Percentiles rank a stretch among this genome's conserved stretches.
Evolutionary conservation across 1,140 invertebrate species (phyloP).

Genomic region (Drosophila sturtevanti): DNA sequence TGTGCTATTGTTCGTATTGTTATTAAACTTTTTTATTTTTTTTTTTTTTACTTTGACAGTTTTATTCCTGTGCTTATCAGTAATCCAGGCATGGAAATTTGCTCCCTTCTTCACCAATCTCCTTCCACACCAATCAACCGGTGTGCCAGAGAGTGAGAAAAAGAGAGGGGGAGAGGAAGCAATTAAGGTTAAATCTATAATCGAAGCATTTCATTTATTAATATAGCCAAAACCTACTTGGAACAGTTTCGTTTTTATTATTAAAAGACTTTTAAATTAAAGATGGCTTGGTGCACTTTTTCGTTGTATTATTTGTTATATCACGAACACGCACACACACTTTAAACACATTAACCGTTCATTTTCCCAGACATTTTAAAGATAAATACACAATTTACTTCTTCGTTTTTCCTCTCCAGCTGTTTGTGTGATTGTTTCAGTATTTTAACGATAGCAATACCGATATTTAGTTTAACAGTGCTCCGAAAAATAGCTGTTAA

Average conservation of each 20-base stretch:
- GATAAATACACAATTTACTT: background rate
- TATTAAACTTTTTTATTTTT: background rate
- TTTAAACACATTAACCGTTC: constrained; percentile 27
- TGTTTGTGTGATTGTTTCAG: constrained; percentile 24
- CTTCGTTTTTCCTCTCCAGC: constrained; percentile 27
- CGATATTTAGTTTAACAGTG: no score
- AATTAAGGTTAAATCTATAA: constrained; percentile 13
- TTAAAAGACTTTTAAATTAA: constrained; percentile 16
- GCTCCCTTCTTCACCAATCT: background rate
- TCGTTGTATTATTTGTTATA: constrained; percentile 38
- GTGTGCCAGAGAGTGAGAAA: background rate
- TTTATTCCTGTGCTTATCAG: background rate
- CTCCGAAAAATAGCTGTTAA: no score
- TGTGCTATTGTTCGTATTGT: background rate
- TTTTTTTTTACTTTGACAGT: background rate
- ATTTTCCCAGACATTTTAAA: constrained; percentile 27
- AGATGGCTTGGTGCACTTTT: constrained; percentile 7
- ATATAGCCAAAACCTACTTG: constrained; percentile 6
- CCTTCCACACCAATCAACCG: constrained; percentile 1
- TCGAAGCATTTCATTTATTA: constrained; percentile 17
- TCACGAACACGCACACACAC: constrained; percentile 31
- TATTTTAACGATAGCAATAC: background rate
- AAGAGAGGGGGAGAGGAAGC: background rate
- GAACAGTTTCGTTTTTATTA: constrained; percentile 3
- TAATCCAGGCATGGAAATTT: background rate